Conservation (phyloP, 2,888 invertebrate species). For the Rotaria macrura region DNA sequence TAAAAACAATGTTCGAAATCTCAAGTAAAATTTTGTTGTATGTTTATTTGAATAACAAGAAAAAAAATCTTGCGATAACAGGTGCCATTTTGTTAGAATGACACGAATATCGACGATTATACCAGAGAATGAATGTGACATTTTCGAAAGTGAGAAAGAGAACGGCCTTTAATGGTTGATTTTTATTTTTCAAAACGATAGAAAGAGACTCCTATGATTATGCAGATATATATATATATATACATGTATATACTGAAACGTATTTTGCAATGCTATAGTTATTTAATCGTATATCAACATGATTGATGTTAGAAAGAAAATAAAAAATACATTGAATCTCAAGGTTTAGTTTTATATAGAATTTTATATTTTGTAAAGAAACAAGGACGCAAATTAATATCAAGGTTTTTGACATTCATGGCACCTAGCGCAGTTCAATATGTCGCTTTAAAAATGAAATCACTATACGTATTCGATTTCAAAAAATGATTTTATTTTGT, state of each 20-base stretch:
- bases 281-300: not conserved
- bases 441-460: too few relatives aligned
- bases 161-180: conserved; percentile 3
- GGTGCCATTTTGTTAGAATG: not conserved
- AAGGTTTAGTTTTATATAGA: not conserved
- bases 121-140: not conserved
- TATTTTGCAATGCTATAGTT: not conserved
- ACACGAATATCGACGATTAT: not conserved
- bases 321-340: not conserved
- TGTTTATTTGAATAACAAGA: not conserved
- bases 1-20: not conserved
- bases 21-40: not conserved
- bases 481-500: too few relatives aligned
- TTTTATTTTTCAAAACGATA: not conserved
- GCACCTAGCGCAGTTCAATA: too few relatives aligned
- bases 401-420: too few relatives aligned
- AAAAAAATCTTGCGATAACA: not conserved
- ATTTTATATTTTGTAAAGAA: not conserved
- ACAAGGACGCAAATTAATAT: not conserved
- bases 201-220: not conserved
- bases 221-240: not conserved
- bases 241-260: not conserved
- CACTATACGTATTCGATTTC: too few relatives aligned
- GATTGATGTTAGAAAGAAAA: not conserved
- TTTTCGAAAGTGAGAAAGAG: not conserved